Evolutionary conservation across 1,140 invertebrate species (phyloP).

Genomic region (Oryctes rhinoceros): DNA sequence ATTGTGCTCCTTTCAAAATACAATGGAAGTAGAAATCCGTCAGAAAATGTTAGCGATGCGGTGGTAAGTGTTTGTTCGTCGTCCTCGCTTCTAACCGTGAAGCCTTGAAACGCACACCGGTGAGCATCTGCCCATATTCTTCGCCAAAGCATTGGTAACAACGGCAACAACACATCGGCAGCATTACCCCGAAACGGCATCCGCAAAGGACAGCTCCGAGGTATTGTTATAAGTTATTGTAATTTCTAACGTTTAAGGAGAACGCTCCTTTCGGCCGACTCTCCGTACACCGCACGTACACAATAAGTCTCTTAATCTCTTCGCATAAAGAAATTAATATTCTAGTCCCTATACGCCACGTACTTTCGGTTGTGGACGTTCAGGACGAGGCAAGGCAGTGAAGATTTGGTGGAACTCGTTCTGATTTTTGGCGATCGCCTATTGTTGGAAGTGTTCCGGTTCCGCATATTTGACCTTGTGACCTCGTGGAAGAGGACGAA

Average conservation of each 20-base stretch:
- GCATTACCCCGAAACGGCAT: conserved; percentile 26
- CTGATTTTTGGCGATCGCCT: conserved; percentile 31
- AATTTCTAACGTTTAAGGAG: conserved; percentile 34
- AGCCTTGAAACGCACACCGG: conserved; percentile 28
- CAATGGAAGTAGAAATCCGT: background rate
- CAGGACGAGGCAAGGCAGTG: background rate
- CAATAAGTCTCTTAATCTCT: conserved; percentile 33
- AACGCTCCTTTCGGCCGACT: background rate
- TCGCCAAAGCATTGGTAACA: background rate
- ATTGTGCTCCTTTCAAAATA: background rate
- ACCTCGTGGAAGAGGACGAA: conserved; percentile 24
- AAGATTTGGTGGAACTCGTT: conserved; percentile 32
- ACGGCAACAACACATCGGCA: background rate
- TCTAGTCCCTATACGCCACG: conserved; percentile 5
- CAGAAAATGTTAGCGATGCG: background rate
- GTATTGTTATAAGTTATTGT: conserved; percentile 38
- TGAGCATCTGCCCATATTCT: conserved; percentile 14
- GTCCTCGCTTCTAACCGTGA: conserved; percentile 21
- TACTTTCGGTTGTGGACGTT: conserved; percentile 16
- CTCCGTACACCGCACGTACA: background rate
- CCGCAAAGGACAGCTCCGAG: conserved; percentile 22
- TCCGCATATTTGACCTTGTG: conserved; percentile 19
- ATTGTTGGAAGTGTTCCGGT: conserved; percentile 33
- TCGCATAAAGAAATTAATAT: conserved; percentile 28
- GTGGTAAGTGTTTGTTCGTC: conserved; percentile 3